These are phyloP conservation scores for Listrodromus nycthemerus DNA, from an alignment of 2,888 invertebrate species.

Conservation along the genomic window DNA sequence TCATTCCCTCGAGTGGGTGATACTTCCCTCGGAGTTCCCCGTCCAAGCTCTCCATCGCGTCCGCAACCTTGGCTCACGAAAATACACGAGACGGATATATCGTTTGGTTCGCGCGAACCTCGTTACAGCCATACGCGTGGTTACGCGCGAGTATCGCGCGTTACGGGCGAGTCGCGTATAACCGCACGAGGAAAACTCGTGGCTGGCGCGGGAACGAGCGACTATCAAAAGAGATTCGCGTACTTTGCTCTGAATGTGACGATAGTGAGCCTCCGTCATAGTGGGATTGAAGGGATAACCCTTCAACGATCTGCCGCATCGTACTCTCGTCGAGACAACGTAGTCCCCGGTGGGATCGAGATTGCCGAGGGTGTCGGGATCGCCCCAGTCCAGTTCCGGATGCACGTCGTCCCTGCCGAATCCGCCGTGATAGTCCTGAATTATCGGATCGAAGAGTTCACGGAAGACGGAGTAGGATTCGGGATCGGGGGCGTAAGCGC, in stretches of 20 bases:
- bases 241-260: constrained; percentile 87
- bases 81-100: constrained; percentile 67
- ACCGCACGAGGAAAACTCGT: no score
- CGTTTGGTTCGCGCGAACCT: no score
- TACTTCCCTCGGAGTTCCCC: constrained; percentile 88
- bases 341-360: constrained; percentile 87
- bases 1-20: constrained; percentile 83
- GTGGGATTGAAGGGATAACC: constrained; percentile 90
- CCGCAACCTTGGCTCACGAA: constrained; percentile 76
- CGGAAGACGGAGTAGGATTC: constrained; percentile 89
- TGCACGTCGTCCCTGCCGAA: constrained; percentile 87
- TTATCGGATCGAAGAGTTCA: constrained; percentile 89
- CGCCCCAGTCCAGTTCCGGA: constrained; percentile 88
- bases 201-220: background rate
- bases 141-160: no score
- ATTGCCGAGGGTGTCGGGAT: constrained; percentile 86
- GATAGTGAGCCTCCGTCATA: constrained; percentile 88
- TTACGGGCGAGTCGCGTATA: no score
- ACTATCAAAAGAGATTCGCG: constrained; percentile 67
- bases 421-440: constrained; percentile 89
- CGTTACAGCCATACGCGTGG: no score
- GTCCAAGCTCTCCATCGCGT: constrained; percentile 83
- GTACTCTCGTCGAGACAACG: constrained; percentile 89
- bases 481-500: constrained; percentile 89
- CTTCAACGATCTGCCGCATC: constrained; percentile 87